Conservation (phyloP, 1,140 invertebrate species). For the Cotesia typhae region DNA sequence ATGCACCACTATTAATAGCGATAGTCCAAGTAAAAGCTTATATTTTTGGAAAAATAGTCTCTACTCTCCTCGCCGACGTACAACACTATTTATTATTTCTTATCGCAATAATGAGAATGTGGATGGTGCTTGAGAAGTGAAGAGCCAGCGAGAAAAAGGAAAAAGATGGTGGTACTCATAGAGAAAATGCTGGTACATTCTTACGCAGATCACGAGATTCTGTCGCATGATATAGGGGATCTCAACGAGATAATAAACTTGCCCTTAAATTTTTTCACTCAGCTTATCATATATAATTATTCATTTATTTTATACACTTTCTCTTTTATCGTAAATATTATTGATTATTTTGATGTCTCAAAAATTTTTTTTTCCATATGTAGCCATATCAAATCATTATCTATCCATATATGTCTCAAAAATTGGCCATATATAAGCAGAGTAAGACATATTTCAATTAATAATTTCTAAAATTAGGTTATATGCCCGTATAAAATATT, state of each 20-base stretch:
- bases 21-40: no score
- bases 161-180: slow-evolving; percentile 14
- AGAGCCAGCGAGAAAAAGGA: slow-evolving; percentile 7
- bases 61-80: neutral
- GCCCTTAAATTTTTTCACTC: slow-evolving; percentile 4
- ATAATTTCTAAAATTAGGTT: no score
- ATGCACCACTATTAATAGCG: no score
- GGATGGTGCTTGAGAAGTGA: slow-evolving; percentile 15
- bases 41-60: slow-evolving; percentile 32
- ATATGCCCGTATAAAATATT: no score
- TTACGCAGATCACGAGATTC: slow-evolving; percentile 26
- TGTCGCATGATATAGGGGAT: slow-evolving; percentile 5
- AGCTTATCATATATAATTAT: slow-evolving; percentile 5
- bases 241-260: slow-evolving; percentile 10
- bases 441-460: no score
- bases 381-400: no score
- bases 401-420: no score
- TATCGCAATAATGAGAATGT: slow-evolving; percentile 37
- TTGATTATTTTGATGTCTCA: no score
- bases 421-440: no score
- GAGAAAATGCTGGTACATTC: slow-evolving; percentile 33
- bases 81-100: slow-evolving; percentile 42
- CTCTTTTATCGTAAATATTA: neutral
- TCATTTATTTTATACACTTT: neutral
- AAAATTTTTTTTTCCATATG: no score